Evolutionary conservation across 2,888 invertebrate genomes (phyloP).

Genomic region (Poecilobothrus nobilitatus): DNA sequence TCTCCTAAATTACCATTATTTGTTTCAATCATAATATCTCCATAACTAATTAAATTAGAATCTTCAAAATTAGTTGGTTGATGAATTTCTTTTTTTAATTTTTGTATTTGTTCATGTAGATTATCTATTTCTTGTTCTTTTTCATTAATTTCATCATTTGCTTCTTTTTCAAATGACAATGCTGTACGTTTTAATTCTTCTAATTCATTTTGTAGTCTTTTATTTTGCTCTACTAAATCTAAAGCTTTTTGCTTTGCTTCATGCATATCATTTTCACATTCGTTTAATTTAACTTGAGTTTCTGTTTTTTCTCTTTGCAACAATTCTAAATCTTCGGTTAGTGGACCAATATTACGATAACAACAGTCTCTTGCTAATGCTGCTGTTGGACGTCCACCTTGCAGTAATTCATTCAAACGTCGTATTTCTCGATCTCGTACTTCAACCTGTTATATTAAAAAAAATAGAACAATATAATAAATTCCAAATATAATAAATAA

Average conservation of each 20-base stretch:
- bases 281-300: conserved; percentile 31
- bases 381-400: conserved; percentile 59
- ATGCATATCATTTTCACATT: conserved; percentile 47
- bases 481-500: neutral
- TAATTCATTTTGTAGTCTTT: conserved; percentile 59
- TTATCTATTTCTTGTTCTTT: conserved; percentile 45
- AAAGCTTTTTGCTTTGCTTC: conserved; percentile 73
- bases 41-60: conserved; percentile 7
- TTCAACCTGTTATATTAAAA: conserved; percentile 29
- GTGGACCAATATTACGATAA: conserved; percentile 49
- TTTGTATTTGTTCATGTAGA: conserved; percentile 30
- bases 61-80: conserved; percentile 15
- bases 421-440: conserved; percentile 59
- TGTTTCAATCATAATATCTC: neutral
- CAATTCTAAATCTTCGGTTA: conserved; percentile 51
- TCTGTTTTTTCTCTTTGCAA: conserved; percentile 53
- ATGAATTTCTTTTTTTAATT: conserved; percentile 24
- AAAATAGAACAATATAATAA: neutral
- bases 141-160: conserved; percentile 57
- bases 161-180: conserved; percentile 65
- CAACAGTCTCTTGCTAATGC: conserved; percentile 59
- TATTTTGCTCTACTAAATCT: conserved; percentile 63
- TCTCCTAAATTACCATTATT: conserved; percentile 43
- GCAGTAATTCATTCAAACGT: conserved; percentile 57
- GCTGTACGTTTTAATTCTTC: conserved; percentile 66